A percentile compares a stretch with the other conserved stretches of the same genome.
Evolutionary conservation across 2,797 vertebrate species (phyloP).

Genomic region (Decapterus maruadsi): DNA sequence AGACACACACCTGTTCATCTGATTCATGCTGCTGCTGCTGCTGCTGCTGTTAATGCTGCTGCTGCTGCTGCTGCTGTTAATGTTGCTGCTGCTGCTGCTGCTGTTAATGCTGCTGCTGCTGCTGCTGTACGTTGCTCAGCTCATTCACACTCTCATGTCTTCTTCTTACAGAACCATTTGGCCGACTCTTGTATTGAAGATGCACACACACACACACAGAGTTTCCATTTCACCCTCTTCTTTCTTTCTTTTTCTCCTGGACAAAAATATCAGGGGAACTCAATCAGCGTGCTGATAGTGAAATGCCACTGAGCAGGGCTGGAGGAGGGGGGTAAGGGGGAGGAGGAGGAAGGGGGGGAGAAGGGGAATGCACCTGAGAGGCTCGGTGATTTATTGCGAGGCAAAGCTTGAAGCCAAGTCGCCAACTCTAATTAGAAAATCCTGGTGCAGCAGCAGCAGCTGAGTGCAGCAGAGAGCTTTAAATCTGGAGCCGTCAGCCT

Average conservation of each 20-base stretch:
- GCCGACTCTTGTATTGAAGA: slow-evolving; percentile 17
- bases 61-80: no score
- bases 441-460: slow-evolving; percentile 81
- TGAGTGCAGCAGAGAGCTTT: slow-evolving; percentile 75
- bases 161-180: slow-evolving; percentile 1
- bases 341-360: no score
- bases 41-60: no score
- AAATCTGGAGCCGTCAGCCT: slow-evolving; percentile 78
- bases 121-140: background rate
- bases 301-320: slow-evolving; percentile 79
- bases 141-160: background rate
- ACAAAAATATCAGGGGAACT: slow-evolving; percentile 77
- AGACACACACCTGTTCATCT: background rate
- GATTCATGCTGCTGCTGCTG: background rate
- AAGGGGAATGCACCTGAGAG: slow-evolving; percentile 84
- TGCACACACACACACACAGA: background rate
- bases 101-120: no score
- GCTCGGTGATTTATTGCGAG: slow-evolving; percentile 85
- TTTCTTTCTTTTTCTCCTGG: slow-evolving; percentile 26
- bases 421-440: slow-evolving; percentile 89
- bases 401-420: slow-evolving; percentile 80
- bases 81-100: no score
- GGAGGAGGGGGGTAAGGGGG: background rate
- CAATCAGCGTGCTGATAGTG: slow-evolving; percentile 82
- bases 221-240: slow-evolving; percentile 38